A percentile compares a stretch with the other conserved stretches of the same genome.
Conservation (phyloP, 2,888 invertebrate species). For the Callosobruchus maculatus region DNA sequence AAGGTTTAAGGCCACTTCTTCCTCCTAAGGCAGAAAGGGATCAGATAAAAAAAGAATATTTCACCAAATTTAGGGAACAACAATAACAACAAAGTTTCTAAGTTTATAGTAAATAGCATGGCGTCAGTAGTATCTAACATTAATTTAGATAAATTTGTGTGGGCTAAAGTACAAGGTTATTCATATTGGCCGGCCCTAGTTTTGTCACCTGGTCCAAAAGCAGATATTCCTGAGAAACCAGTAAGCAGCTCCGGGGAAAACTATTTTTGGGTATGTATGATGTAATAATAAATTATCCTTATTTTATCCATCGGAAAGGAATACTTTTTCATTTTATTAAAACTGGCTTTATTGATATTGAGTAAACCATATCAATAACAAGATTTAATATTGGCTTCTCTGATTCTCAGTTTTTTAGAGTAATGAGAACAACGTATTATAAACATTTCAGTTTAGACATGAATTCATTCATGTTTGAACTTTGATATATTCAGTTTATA, state of each 20-base stretch:
- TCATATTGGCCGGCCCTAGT: constrained; percentile 29
- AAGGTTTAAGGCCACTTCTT: constrained; percentile 63
- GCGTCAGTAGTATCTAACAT: background rate
- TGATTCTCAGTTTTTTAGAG: too few species aligned
- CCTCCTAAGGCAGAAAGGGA: constrained; percentile 69
- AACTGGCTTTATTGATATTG: too few species aligned
- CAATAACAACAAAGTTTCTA: background rate
- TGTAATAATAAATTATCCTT: background rate
- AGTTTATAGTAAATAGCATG: background rate
- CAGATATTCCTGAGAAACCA: constrained; percentile 10
- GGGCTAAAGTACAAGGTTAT: constrained; percentile 23
- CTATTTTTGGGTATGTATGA: constrained; percentile 12
- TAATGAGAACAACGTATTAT: too few species aligned
- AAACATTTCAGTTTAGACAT: too few species aligned
- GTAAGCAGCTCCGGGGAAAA: constrained; percentile 5
- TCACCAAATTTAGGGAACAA: constrained; percentile 6
- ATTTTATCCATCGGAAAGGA: too few species aligned
- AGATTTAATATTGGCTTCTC: too few species aligned
- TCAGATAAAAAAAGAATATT: constrained; percentile 52
- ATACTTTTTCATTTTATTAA: too few species aligned
- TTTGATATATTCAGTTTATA: too few species aligned
- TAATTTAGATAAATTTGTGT: constrained; percentile 16
- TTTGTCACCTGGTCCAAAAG: constrained; percentile 14
- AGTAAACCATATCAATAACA: too few species aligned
- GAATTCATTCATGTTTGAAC: too few species aligned